Evolutionary conservation across 2,797 vertebrate species (phyloP), one percentile per base, ranked within the genome.

Genomic region (Ibycter americanus): DNA sequence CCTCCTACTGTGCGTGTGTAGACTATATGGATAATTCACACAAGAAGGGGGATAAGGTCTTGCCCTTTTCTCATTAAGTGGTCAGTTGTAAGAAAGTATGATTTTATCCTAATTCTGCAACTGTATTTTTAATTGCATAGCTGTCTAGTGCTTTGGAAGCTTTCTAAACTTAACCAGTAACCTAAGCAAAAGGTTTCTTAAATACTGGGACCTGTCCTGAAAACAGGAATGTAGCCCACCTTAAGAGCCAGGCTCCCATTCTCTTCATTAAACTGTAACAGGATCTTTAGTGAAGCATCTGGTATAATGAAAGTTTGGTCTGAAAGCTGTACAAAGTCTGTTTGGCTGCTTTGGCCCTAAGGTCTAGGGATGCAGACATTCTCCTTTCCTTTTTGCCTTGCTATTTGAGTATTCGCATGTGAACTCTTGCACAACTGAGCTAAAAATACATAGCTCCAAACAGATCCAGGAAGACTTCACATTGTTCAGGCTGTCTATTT

Each of bases 391-490:
- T 93, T 93, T 82, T 80, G 25, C 36, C 40, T 87, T 58, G 63
- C 40, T 77, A 32, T 83, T 89, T 32, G 42, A 89, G 36, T 40
- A 91, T 42, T 55, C 0, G 0, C 32, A 59, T 38, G 26, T 59
- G 55, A 93, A 90, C 42, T 54, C 15, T 25, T 70, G 47, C 26
- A 62, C 54, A 86, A 55, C 0, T 63, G 46, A 91, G 62, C 86
- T 90, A 87, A 95, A 96, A 95, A 95, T 79, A 94, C 62, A 86
- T 89, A 89, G 31, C 59, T 89, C 70, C 62, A 89, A 94, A 88
- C 14, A 52, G 42, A 90, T 79, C 51, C 55, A 76, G 70, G 66
- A 95, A 90, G 58, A 94, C 55, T 93, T 87, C 46, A 76, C 38
- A 31, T 76, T 88, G 62, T 76, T 91, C 74, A 66, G 36, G 12